Conservation (phyloP, 2,797 vertebrate species). For the Apogon hyalosoma region DNA sequence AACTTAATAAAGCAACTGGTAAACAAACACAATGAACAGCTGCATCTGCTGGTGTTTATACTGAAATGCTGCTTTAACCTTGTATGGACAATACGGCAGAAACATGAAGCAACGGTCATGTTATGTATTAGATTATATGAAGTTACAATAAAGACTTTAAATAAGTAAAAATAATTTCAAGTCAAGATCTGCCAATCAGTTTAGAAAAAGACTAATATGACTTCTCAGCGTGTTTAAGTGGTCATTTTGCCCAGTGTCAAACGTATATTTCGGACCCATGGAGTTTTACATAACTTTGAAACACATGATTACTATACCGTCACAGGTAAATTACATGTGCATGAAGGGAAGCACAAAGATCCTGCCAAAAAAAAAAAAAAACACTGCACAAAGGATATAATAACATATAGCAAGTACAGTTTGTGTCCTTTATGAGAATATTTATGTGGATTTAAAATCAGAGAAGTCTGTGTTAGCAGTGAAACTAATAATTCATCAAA, state of each 20-base stretch:
- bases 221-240: constrained; percentile 3
- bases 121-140: background rate
- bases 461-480: constrained; percentile 2
- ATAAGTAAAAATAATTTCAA: constrained; percentile 1
- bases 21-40: constrained; percentile 8
- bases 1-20: constrained; percentile 6
- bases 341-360: background rate
- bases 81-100: background rate
- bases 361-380: background rate
- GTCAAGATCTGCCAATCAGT: background rate
- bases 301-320: constrained; percentile 10
- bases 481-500: constrained; percentile 13
- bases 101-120: background rate
- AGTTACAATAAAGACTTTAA: background rate
- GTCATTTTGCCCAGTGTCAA: constrained; percentile 16
- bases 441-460: constrained; percentile 5
- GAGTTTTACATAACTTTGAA: constrained; percentile 5
- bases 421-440: background rate
- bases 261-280: background rate
- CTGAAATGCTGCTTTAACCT: background rate
- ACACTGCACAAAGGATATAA: background rate
- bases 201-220: constrained; percentile 17
- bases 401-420: background rate
- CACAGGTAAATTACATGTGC: background rate
- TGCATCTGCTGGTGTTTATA: constrained; percentile 30